Conservation (phyloP, 1,140 invertebrate species). For the Sitophilus oryzae region DNA sequence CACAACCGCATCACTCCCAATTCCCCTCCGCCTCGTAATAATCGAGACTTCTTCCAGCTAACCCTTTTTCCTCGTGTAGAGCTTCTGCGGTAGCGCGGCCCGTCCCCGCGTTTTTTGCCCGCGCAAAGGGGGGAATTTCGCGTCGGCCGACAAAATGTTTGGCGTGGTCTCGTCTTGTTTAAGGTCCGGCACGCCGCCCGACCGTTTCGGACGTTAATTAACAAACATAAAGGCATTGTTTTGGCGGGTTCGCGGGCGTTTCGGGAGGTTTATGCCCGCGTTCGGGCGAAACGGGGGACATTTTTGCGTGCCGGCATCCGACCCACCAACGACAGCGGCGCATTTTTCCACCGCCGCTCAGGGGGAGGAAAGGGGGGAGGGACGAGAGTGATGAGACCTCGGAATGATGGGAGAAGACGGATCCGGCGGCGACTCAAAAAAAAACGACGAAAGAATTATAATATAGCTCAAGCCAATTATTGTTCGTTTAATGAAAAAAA, state of each 20-base stretch:
- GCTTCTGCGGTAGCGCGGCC: too few relatives aligned
- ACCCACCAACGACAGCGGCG: constrained; percentile 12
- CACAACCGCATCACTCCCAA: too few relatives aligned
- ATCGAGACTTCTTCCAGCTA: too few relatives aligned
- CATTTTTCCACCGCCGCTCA: constrained; percentile 12
- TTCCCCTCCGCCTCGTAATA: too few relatives aligned
- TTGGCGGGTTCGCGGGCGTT: constrained; percentile 35
- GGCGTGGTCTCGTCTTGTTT: constrained; percentile 27
- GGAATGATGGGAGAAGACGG: too few relatives aligned
- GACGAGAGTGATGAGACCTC: too few relatives aligned
- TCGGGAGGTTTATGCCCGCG: constrained; percentile 27
- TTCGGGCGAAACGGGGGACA: constrained; percentile 25
- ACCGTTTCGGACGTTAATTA: constrained; percentile 37
- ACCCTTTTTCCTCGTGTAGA: too few relatives aligned
- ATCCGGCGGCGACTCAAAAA: too few relatives aligned
- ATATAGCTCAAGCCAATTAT: too few relatives aligned
- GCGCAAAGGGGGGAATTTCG: constrained; percentile 13
- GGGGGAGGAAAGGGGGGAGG: constrained; percentile 3
- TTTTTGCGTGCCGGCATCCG: constrained; percentile 24
- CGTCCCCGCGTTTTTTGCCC: constrained; percentile 19
- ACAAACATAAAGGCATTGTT: constrained; percentile 41
- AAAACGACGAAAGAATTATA: too few relatives aligned
- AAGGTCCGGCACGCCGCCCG: constrained; percentile 20
- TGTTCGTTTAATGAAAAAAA: too few relatives aligned
- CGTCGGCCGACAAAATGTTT: constrained; percentile 24